Conservation (phyloP, 2,888 invertebrate species). For the Ormyrus nitidulus region DNA sequence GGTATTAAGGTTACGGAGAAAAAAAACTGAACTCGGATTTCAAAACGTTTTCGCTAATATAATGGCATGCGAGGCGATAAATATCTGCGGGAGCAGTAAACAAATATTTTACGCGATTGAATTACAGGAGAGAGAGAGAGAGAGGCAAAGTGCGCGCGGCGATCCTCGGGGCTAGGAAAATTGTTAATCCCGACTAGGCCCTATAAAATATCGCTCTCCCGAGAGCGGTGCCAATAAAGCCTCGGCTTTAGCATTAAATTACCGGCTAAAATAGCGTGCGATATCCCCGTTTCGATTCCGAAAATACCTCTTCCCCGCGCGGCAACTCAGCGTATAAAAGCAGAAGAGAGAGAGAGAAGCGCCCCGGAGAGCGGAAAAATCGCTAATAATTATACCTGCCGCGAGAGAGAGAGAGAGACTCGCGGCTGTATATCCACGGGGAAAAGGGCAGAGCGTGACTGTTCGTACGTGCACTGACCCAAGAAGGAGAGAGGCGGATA, state of each 20-base stretch:
- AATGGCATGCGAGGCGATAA: too few relatives aligned
- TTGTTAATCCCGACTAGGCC: background rate
- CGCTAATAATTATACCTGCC: constrained; percentile 27
- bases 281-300: background rate
- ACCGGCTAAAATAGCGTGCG: background rate
- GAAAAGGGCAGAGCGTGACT: constrained; percentile 37
- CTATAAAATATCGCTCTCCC: background rate
- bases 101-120: background rate
- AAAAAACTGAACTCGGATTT: too few relatives aligned
- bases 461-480: constrained; percentile 34
- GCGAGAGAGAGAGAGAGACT: background rate
- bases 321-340: background rate
- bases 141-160: background rate
- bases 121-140: background rate
- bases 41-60: too few relatives aligned
- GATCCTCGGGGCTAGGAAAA: background rate
- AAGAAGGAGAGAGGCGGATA: background rate
- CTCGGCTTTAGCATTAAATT: constrained; percentile 10
- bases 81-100: too few relatives aligned
- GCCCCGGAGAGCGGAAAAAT: background rate
- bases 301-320: background rate
- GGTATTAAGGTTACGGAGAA: too few relatives aligned
- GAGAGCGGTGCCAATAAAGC: background rate
- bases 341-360: background rate
- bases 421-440: background rate